These are phyloP conservation scores for Malacoctenus gilli DNA, from an alignment of 2,797 vertebrate species.

Conservation along the genomic window DNA sequence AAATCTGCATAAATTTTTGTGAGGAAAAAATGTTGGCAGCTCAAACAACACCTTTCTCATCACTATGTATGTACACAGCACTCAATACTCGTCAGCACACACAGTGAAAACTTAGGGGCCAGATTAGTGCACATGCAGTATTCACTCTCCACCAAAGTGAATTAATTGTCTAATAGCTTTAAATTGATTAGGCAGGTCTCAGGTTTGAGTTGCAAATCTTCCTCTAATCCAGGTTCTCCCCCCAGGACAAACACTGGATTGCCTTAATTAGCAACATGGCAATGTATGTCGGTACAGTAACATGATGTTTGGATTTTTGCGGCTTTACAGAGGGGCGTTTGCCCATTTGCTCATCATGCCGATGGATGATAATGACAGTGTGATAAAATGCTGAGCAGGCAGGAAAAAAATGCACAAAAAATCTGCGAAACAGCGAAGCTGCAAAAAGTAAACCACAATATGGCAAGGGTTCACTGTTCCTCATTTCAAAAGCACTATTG, in stretches of 20 bases:
- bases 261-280: slow-evolving; percentile 77
- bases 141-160: slow-evolving; percentile 75
- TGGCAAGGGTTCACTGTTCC: too few relatives aligned
- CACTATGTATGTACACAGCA: slow-evolving; percentile 61
- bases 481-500: too few relatives aligned
- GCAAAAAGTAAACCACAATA: too few relatives aligned
- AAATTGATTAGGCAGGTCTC: slow-evolving; percentile 79
- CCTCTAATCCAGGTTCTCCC: slow-evolving; percentile 78
- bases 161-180: slow-evolving; percentile 79
- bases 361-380: too few relatives aligned
- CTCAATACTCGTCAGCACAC: slow-evolving; percentile 74
- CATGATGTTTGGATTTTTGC: slow-evolving; percentile 61
- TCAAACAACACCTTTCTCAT: too few relatives aligned
- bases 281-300: slow-evolving; percentile 65
- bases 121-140: slow-evolving; percentile 71
- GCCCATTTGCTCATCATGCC: slow-evolving; percentile 54
- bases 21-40: too few relatives aligned
- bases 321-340: slow-evolving; percentile 52
- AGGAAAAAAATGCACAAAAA: too few relatives aligned
- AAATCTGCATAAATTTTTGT: background rate
- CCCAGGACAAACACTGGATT: slow-evolving; percentile 76
- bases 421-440: too few relatives aligned
- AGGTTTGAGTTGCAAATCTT: slow-evolving; percentile 80
- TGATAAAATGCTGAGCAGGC: too few relatives aligned
- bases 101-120: slow-evolving; percentile 64